Base-by-base conservation (phyloP, 2,113 vertebrate genomes). In the Asarcornis scutulata region DNA sequence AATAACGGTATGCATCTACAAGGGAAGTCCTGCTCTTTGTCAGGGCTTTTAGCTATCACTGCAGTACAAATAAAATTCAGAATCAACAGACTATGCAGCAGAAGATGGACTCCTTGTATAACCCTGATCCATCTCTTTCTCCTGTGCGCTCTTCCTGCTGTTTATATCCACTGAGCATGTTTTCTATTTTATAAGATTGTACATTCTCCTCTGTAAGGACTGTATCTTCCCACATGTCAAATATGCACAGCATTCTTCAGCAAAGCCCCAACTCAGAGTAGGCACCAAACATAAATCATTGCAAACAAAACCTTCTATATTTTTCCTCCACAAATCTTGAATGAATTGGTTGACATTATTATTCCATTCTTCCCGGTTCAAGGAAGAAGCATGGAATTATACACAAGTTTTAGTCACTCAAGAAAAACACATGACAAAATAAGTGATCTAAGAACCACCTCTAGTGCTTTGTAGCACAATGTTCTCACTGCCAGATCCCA, bases 371-470 rank as follows among this genome's bases (percentile, higher is more conserved):
- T 64, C 40, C 3, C 25, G 40, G 32, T 11, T n/a, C 34, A 40
- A 46, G 17, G 23, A 52, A 38, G 27, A 26, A 48, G 12, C n/a
- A 63, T 0, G 4, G 5, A 72, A 71, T 75, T 79, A 64, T 17
- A 38, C 25, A 52, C 29, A 34, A 50, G 22, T 67, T 88, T 92
- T 63, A 83, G 42, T 56, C 20, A 67, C 13, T 56, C 7, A 74
- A 71, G 13, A 76, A 64, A 48, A 40, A 9, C 2, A 71, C 48
- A 22, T 31, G 38, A 31, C 36, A 75, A 79, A 87, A 83, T 5
- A 20, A 0, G 0, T 12, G 4, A 58, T 25, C 16, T 27, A 73
- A 79, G 17, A 69, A 59, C 9, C 9, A 4, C 9, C 7, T 86
- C 27, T 59, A 23, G 17, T 15, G 40, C 58, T 46, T 56, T 8